These are phyloP conservation scores for Cephalopterus ornatus DNA, from an alignment of 2,113 vertebrate species.

Conservation along the genomic window DNA sequence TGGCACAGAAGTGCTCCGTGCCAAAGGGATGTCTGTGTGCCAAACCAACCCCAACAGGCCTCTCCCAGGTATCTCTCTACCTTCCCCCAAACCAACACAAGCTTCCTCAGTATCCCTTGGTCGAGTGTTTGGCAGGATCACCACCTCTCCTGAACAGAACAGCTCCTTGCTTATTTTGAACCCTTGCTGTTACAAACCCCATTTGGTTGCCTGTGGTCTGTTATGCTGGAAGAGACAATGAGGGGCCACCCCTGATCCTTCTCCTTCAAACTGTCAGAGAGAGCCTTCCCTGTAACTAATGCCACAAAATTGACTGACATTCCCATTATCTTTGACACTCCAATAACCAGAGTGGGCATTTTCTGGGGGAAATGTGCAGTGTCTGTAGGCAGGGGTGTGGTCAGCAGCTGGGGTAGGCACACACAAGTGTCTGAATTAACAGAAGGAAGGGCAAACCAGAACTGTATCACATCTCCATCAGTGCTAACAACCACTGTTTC, in stretches of 20 bases:
- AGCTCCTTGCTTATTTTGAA: not conserved
- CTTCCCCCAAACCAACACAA: not conserved
- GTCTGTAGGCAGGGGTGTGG: not conserved
- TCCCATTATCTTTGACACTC: not conserved
- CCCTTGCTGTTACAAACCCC: not conserved
- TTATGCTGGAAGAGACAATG: not conserved
- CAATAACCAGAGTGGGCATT: not conserved
- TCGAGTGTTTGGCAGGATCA: not conserved
- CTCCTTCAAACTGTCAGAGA: not conserved
- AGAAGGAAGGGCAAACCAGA: not conserved
- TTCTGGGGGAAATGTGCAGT: not conserved
- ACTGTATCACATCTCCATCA: not conserved
- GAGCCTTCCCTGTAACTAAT: not conserved
- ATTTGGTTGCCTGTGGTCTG: not conserved
- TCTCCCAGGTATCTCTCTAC: not conserved
- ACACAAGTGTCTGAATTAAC: not conserved
- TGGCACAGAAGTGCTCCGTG: not conserved
- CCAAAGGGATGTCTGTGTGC: not conserved
- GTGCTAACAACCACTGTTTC: not conserved
- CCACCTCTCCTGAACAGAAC: not conserved
- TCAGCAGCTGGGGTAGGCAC: rapidly evolving
- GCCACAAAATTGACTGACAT: not conserved
- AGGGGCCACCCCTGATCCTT: not conserved
- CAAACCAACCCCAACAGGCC: not conserved
- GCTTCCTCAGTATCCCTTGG: not conserved